Evolutionary conservation across 2,113 vertebrate genomes (phyloP).

Genomic region (Otus sunia): DNA sequence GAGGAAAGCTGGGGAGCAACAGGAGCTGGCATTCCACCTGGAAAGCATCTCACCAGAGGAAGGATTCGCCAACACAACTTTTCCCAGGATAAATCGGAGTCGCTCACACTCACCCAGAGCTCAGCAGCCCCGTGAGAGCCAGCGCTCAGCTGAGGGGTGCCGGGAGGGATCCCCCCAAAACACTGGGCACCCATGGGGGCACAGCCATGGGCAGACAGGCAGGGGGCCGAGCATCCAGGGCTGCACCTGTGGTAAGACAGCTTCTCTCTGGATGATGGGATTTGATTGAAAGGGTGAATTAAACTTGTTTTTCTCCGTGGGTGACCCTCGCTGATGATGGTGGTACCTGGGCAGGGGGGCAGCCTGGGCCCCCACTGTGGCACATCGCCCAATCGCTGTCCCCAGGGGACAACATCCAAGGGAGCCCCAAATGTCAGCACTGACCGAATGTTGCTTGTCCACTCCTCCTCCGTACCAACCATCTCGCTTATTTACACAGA

Average conservation of each 20-base stretch:
- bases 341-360: accelerated
- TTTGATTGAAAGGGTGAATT: background rate
- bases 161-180: background rate
- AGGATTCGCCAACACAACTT: background rate
- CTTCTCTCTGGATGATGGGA: background rate
- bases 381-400: accelerated
- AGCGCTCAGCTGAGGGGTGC: no score
- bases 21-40: no score
- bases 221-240: background rate
- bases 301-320: background rate
- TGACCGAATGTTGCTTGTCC: background rate
- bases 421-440: background rate
- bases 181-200: accelerated
- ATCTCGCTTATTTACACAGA: no score
- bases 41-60: background rate
- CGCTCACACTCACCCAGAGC: accelerated
- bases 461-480: background rate
- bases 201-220: background rate
- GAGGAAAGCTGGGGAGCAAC: background rate
- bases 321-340: accelerated
- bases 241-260: background rate
- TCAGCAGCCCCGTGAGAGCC: accelerated
- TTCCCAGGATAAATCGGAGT: background rate
- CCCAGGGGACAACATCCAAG: background rate
- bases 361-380: accelerated